Evolutionary conservation across 2,113 vertebrate genomes (phyloP).

Genomic region (Siniperca knerii): DNA sequence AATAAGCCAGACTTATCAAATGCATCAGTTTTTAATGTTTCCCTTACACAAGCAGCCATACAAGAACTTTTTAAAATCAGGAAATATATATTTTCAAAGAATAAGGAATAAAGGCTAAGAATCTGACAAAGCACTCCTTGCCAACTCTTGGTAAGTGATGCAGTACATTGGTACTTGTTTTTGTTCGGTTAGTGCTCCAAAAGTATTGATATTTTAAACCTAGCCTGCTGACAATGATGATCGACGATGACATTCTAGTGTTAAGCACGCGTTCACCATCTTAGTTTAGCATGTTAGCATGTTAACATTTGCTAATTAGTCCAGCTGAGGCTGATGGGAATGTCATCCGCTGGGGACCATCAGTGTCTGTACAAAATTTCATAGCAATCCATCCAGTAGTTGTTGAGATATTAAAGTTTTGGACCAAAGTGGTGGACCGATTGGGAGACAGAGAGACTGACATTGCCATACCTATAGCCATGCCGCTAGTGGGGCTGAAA

Average conservation of each 20-base stretch:
- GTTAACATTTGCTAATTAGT: too few relatives aligned
- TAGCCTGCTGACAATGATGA: background rate
- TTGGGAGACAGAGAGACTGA: background rate
- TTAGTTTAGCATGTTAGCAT: too few relatives aligned
- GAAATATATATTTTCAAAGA: too few relatives aligned
- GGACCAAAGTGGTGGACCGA: background rate
- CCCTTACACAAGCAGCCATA: background rate
- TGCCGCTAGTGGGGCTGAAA: background rate
- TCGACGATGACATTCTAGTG: background rate
- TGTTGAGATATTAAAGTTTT: background rate
- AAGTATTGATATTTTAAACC: too few relatives aligned
- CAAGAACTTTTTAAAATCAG: background rate
- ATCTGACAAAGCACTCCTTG: too few relatives aligned
- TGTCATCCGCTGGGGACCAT: background rate
- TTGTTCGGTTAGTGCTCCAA: background rate
- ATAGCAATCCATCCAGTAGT: background rate
- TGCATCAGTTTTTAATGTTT: background rate
- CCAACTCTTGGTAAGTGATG: too few relatives aligned
- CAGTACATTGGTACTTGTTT: background rate
- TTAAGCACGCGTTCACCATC: background rate
- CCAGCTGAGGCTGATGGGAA: background rate
- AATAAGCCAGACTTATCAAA: background rate
- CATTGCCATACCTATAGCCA: background rate
- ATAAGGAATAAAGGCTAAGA: too few relatives aligned
- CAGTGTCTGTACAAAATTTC: background rate